These are phyloP conservation scores for Pseudococcus longispinus DNA, from an alignment of 2,888 invertebrate species.

Conservation along the genomic window DNA sequence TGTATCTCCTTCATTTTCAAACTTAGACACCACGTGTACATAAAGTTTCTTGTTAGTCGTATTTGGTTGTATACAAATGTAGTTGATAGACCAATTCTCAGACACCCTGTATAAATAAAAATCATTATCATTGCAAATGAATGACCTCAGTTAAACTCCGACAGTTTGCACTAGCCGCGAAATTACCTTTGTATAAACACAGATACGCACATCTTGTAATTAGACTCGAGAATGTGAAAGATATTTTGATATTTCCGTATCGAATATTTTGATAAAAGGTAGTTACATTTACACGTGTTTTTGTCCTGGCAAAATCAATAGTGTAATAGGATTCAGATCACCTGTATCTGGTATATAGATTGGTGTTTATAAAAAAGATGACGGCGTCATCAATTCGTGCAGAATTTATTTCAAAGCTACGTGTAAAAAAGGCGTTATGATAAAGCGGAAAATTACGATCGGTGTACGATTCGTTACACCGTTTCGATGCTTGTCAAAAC, in stretches of 20 bases:
- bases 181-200: neutral
- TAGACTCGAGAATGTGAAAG: neutral
- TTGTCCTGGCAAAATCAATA: neutral
- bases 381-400: neutral
- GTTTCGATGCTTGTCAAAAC: constrained; percentile 40
- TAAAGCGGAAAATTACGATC: constrained; percentile 38
- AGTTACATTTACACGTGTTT: neutral
- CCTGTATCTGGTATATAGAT: too few relatives aligned
- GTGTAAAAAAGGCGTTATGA: constrained; percentile 13
- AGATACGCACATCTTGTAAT: neutral
- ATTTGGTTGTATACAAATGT: too few relatives aligned
- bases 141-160: constrained; percentile 19
- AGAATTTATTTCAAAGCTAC: neutral
- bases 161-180: neutral
- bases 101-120: neutral
- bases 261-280: neutral
- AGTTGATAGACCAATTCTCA: too few relatives aligned
- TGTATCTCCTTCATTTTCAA: too few relatives aligned
- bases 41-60: too few relatives aligned
- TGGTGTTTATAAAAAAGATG: too few relatives aligned
- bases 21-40: too few relatives aligned
- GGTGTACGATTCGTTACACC: neutral
- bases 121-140: constrained; percentile 23
- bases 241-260: neutral
- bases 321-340: neutral